These are phyloP conservation scores for Heliconius eleuchia DNA, from an alignment of 1,140 invertebrate species.

Conservation along the genomic window DNA sequence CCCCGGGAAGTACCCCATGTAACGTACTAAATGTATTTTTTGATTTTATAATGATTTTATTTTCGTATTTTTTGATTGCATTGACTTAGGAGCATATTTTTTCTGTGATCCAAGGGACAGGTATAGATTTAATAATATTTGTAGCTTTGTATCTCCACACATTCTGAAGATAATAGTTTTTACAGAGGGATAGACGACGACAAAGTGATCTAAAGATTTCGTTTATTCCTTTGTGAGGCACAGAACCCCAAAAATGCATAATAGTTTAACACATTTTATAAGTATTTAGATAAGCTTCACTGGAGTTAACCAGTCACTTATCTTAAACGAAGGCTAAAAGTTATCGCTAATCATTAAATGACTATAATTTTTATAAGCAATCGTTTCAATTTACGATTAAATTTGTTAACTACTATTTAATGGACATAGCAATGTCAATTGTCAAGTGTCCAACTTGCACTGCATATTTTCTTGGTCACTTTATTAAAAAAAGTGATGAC, in stretches of 20 bases:
- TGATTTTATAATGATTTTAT: too few relatives aligned
- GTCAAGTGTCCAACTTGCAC: background rate
- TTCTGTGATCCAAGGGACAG: too few relatives aligned
- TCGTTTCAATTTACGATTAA: constrained; percentile 9
- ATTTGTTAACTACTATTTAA: constrained; percentile 1
- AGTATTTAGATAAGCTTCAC: constrained; percentile 20
- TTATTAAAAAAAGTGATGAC: background rate
- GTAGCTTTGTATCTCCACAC: too few relatives aligned
- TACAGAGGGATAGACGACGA: too few relatives aligned
- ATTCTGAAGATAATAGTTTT: too few relatives aligned
- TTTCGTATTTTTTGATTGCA: too few relatives aligned
- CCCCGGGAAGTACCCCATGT: too few relatives aligned
- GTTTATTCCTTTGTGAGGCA: too few relatives aligned
- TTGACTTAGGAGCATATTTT: too few relatives aligned
- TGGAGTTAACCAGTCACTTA: constrained; percentile 19
- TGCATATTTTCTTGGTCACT: background rate
- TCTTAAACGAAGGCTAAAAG: constrained; percentile 21
- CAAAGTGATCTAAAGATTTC: too few relatives aligned
- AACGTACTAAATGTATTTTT: too few relatives aligned
- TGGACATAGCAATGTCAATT: background rate
- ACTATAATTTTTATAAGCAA: constrained; percentile 25
- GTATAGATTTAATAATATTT: too few relatives aligned
- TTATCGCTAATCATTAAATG: constrained; percentile 22
- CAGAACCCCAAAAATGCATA: background rate
- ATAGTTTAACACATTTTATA: constrained; percentile 4